Evolutionary conservation across 2,888 invertebrate species (phyloP).

Genomic region (Silvanus unidentatus): DNA sequence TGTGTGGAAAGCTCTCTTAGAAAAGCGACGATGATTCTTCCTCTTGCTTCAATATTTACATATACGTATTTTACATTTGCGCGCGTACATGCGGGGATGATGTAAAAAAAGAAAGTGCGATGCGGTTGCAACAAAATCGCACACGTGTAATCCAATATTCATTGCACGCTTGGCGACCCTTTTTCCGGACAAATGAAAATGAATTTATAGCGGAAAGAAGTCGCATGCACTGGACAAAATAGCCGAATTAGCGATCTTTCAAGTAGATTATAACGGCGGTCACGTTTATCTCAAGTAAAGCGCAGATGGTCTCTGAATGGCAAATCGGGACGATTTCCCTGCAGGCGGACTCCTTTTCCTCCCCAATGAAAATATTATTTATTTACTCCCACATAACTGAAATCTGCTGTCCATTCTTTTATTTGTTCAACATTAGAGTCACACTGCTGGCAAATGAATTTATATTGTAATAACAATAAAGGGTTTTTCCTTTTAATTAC

Average conservation of each 20-base stretch:
- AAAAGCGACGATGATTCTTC: constrained; percentile 1
- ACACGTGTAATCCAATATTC: constrained; percentile 23
- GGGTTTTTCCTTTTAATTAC: too few species aligned
- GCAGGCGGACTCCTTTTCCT: constrained; percentile 2
- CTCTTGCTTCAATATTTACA: background rate
- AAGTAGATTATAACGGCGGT: constrained; percentile 25
- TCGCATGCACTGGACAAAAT: constrained; percentile 43
- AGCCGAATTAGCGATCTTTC: constrained; percentile 43
- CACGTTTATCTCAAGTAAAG: constrained; percentile 19
- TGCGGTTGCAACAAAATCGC: constrained; percentile 1
- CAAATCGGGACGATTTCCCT: constrained; percentile 19
- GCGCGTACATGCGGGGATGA: background rate
- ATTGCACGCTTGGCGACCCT: constrained; percentile 30
- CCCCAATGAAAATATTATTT: too few species aligned
- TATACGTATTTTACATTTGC: background rate
- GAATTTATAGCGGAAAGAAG: constrained; percentile 42
- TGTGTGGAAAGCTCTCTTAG: constrained; percentile 1
- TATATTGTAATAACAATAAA: too few species aligned
- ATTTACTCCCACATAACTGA: too few species aligned
- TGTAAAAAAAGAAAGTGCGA: background rate
- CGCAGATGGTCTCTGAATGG: constrained; percentile 24
- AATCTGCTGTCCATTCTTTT: too few species aligned
- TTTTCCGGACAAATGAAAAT: constrained; percentile 42
- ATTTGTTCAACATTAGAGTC: too few species aligned
- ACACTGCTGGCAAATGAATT: too few species aligned